phyloP scores from a whole-genome alignment of 1,140 invertebrate species.

The Propsilocerus akamusi region DNA sequence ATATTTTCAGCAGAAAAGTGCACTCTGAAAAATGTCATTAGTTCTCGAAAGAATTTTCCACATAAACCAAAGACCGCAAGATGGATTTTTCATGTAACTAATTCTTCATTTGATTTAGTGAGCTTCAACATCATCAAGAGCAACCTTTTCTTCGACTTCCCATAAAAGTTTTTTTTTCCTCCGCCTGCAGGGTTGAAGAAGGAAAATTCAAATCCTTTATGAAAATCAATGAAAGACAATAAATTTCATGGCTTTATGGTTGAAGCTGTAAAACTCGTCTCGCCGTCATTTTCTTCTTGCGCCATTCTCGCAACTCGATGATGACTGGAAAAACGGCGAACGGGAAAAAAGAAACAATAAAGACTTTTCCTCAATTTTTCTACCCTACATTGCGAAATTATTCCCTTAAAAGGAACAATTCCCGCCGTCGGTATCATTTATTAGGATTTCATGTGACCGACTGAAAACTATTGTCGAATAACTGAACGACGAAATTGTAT shows the following conservation, averaged over 20 bases:
- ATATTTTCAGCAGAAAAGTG: no score
- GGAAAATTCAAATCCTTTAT: not conserved
- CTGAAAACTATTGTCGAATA: no score
- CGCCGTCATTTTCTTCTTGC: not conserved
- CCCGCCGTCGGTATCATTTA: no score
- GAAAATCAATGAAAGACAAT: conserved; percentile 4
- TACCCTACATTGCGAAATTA: not conserved
- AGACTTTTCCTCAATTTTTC: not conserved
- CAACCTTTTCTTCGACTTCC: no score
- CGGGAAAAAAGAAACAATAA: not conserved
- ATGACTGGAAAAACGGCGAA: not conserved
- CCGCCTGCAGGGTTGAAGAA: not conserved
- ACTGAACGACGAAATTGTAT: no score
- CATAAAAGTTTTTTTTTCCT: no score
- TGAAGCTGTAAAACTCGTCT: not conserved
- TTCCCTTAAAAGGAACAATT: no score
- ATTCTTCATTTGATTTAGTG: conserved; percentile 3
- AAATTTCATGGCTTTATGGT: not conserved
- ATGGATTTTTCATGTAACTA: conserved; percentile 3
- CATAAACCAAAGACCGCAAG: no score
- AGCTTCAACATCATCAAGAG: no score
- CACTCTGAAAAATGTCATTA: no score
- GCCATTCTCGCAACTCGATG: not conserved
- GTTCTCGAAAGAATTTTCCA: no score
- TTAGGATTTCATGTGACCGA: no score